Conservation (phyloP, 2,797 vertebrate species). For the Avahi laniger region DNA sequence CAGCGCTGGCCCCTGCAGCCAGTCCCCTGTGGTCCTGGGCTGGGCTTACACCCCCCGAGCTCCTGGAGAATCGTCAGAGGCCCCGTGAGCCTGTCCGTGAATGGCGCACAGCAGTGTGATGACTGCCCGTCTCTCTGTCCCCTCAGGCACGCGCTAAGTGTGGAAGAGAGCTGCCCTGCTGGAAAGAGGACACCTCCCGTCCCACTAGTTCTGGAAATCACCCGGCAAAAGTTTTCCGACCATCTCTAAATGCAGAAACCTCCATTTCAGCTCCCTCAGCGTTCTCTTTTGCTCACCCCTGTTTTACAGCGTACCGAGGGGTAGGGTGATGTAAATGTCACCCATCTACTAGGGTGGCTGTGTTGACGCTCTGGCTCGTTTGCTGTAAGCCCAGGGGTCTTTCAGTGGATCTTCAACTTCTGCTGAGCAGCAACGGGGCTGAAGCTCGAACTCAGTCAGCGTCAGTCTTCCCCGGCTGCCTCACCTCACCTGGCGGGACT, state of each 20-base stretch:
- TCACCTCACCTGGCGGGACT: not conserved
- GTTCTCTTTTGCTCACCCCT: not conserved
- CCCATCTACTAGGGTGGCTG: rapidly evolving
- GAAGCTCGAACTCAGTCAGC: not conserved
- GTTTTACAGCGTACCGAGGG: not conserved
- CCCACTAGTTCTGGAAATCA: not conserved
- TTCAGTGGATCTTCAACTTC: not conserved
- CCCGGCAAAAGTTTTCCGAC: not conserved
- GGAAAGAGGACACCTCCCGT: not conserved
- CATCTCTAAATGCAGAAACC: not conserved
- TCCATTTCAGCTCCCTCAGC: not conserved
- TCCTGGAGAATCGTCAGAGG: not conserved
- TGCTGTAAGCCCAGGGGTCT: not conserved
- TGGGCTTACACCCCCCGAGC: too few relatives aligned
- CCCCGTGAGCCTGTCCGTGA: not conserved
- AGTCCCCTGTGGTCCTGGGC: not conserved
- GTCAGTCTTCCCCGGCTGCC: too few relatives aligned
- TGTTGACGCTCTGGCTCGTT: not conserved
- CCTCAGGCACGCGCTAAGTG: not conserved
- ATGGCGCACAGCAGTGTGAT: not conserved
- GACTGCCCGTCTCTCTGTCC: not conserved
- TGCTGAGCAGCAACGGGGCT: not conserved
- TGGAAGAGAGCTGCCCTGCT: not conserved
- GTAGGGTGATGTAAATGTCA: not conserved
- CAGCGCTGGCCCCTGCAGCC: too few relatives aligned